Evolutionary conservation across 2,113 vertebrate species (phyloP).

Genomic region (Xiphophorus maculatus): DNA sequence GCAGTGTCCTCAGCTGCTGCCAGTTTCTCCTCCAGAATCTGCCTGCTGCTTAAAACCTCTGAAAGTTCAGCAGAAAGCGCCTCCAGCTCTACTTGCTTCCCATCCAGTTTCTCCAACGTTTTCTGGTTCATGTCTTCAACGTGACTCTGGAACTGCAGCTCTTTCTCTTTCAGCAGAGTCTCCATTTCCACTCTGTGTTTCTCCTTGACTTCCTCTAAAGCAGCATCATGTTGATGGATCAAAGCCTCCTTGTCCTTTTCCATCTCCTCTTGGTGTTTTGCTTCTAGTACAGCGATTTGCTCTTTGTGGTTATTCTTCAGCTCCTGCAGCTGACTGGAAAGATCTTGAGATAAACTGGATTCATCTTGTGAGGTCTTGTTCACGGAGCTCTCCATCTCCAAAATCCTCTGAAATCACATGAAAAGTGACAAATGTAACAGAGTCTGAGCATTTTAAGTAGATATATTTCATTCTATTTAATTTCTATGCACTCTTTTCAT

Average conservation of each 20-base stretch:
- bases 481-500: too few relatives aligned
- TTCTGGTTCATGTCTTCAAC: slow-evolving; percentile 94
- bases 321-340: slow-evolving; percentile 78
- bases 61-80: slow-evolving; percentile 85
- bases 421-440: neutral
- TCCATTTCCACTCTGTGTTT: slow-evolving; percentile 81
- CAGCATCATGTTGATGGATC: slow-evolving; percentile 75
- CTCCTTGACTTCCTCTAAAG: slow-evolving; percentile 81
- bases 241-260: slow-evolving; percentile 78
- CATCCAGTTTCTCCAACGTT: slow-evolving; percentile 88
- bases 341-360: slow-evolving; percentile 74
- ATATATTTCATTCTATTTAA: neutral
- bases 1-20: slow-evolving; percentile 64
- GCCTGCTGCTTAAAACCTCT: slow-evolving; percentile 80
- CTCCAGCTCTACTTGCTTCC: slow-evolving; percentile 91
- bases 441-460: neutral
- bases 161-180: slow-evolving; percentile 85
- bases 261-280: slow-evolving; percentile 84
- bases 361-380: slow-evolving; percentile 79
- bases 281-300: slow-evolving; percentile 80
- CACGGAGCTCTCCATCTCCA: slow-evolving; percentile 91
- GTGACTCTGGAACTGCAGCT: slow-evolving; percentile 84
- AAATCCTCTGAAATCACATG: slow-evolving; percentile 85
- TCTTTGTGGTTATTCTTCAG: slow-evolving; percentile 82
- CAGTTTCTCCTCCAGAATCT: slow-evolving; percentile 83